Conservation (phyloP, 2,888 invertebrate species). For the Odontocolon sp. region DNA sequence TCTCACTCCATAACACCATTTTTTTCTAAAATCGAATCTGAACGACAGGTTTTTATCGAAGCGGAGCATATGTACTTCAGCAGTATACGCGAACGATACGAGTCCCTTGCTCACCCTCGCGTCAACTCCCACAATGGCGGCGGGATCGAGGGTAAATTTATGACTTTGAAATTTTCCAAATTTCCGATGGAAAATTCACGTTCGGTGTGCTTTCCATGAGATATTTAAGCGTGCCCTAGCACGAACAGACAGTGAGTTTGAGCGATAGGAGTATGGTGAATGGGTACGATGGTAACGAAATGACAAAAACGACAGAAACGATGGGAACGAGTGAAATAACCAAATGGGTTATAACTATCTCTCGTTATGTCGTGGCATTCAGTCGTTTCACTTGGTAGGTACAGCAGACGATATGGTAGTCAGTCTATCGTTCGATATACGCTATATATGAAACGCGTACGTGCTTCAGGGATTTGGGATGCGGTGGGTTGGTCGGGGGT, state of each 20-base stretch:
- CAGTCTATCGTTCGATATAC: not conserved
- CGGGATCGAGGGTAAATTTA: conserved; percentile 40
- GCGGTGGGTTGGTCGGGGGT: conserved; percentile 8
- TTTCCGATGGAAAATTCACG: conserved; percentile 42
- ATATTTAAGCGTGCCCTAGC: conserved; percentile 14
- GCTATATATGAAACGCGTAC: conserved; percentile 27
- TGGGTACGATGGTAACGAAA: no score
- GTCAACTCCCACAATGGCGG: conserved; percentile 8
- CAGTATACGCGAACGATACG: conserved; percentile 6
- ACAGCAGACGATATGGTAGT: not conserved
- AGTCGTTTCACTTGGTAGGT: conserved; percentile 23
- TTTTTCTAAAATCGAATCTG: no score
- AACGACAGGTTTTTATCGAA: no score
- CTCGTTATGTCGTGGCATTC: conserved; percentile 21
- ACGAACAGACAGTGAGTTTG: conserved; percentile 19
- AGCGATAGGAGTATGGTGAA: conserved; percentile 30
- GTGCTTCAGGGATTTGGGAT: conserved; percentile 34
- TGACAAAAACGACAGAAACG: conserved; percentile 1
- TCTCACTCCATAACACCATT: no score
- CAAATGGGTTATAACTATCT: not conserved
- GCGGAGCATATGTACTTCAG: conserved; percentile 7
- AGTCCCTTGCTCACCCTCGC: conserved; percentile 2
- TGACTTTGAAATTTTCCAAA: conserved; percentile 43
- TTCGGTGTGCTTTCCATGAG: not conserved
- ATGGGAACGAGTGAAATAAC: conserved; percentile 19